Evolutionary conservation across 2,113 vertebrate genomes (phyloP), one percentile per base, ranked within the genome.

Genomic region (Festucalex cinctus): DNA sequence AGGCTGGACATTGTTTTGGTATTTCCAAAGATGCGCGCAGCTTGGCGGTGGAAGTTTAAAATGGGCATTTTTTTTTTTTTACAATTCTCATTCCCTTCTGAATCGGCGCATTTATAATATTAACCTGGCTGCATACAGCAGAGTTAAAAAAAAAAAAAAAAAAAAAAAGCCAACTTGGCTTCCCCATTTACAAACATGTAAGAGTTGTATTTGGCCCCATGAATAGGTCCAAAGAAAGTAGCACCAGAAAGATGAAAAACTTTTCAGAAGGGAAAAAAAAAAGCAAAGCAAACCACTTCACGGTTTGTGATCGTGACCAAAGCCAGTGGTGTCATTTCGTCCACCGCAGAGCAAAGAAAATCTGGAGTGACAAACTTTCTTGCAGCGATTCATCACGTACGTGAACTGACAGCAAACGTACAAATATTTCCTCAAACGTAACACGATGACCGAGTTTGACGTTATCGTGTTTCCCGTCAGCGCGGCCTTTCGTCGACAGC

Each of bases 401-500:
- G 14, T 9, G 54, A 26, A 32, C 14, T 6, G 54, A 57, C 32
- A 57, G 54, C 54, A 28, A 6, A 35, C 17, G 17, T 16, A 28
- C 16, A 5, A 5, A 56, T 56, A 5, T 28, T 56, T 56, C 12
- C 6, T 32, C 28, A 32, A 32, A 32, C 4, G 28, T 32, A 32
- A 32, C 28, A 32, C 2, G 53, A 54, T 54, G 22, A 9, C 28
- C 24, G 17, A 7, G 56, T 32, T 32, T 41, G 63, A 37, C 49
- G 62, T 65, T 67, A 44, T 56, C 56, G 17, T 68, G 71, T 37
- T 68, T 6, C 78, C 71, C 64, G 20, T 65, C 14, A 0, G 62
- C 66, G 77, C 7, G 5, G 37, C 28, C 24, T 75, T 81, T 68
- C 69, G 69, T 74, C 68, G 81, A 69, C 56, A 80, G 83, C 78